Conservation (phyloP, 2,113 vertebrate species). For the Syngnathus scovelli region DNA sequence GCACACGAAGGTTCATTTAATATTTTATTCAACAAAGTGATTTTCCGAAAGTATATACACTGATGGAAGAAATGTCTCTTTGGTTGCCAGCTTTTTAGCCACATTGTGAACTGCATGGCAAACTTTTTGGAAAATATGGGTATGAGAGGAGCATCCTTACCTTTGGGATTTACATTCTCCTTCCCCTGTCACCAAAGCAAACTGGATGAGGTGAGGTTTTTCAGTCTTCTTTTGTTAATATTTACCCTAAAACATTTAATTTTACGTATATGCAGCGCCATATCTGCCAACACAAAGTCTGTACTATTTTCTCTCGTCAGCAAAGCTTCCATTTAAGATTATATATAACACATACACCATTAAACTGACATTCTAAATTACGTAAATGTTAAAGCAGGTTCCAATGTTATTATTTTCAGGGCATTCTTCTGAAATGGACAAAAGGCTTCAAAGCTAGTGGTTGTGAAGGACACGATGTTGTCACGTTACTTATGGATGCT, state of each 20-base stretch:
- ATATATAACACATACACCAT: neutral
- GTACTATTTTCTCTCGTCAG: neutral
- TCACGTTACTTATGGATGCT: constrained; percentile 85
- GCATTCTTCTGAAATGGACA: constrained; percentile 91
- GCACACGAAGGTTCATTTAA: too few species aligned
- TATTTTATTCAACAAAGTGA: too few species aligned
- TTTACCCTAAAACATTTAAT: neutral
- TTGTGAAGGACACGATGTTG: constrained; percentile 89
- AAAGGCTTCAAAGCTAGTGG: constrained; percentile 91
- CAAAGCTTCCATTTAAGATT: neutral
- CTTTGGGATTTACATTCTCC: constrained; percentile 94
- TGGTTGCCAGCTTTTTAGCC: constrained; percentile 81
- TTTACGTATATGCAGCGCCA: too few species aligned
- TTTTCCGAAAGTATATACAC: neutral
- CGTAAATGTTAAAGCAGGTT: neutral
- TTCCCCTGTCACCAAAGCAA: constrained; percentile 90
- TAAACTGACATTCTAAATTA: neutral
- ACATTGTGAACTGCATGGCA: constrained; percentile 87
- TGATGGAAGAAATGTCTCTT: neutral
- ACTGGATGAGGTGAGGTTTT: constrained; percentile 80
- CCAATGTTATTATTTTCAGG: constrained; percentile 62
- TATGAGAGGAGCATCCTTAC: constrained; percentile 84
- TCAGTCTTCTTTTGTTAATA: neutral
- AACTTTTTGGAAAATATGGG: constrained; percentile 97
- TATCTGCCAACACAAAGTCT: neutral